Evolutionary conservation across 2,113 vertebrate genomes (phyloP).

Genomic region (Australoheros scitulus): DNA sequence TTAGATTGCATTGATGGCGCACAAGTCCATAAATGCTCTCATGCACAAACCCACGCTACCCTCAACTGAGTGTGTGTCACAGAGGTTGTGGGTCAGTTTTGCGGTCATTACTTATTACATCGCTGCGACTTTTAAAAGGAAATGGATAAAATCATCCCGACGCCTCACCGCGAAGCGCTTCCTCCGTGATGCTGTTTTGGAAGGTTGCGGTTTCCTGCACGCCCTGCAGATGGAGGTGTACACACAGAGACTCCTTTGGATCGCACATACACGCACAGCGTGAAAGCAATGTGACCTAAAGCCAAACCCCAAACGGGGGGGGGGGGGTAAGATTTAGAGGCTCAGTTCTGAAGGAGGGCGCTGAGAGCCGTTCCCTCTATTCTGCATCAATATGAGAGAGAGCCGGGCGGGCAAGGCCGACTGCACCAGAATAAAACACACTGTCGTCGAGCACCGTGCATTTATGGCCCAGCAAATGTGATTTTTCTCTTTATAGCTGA

Average conservation of each 20-base stretch:
- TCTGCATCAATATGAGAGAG: constrained; percentile 62
- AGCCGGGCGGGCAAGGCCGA: constrained; percentile 42
- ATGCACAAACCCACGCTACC: constrained; percentile 4
- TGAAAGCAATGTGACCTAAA: constrained; percentile 35
- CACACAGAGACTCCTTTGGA: background rate
- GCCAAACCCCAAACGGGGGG: constrained; percentile 24
- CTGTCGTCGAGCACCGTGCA: constrained; percentile 42
- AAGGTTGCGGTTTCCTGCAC: background rate
- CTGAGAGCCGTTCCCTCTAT: constrained; percentile 49
- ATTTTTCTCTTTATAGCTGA: constrained; percentile 66
- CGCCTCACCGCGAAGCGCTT: background rate
- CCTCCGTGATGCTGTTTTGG: background rate
- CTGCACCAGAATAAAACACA: constrained; percentile 54
- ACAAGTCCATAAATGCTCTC: constrained; percentile 5
- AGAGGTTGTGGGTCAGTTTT: background rate
- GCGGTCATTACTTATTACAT: background rate
- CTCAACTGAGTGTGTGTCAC: background rate
- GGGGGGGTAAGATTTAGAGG: constrained; percentile 52
- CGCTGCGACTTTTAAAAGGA: background rate
- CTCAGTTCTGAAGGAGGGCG: constrained; percentile 36
- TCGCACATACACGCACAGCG: background rate
- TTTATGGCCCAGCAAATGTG: constrained; percentile 62
- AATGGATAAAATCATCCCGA: background rate
- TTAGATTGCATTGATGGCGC: constrained; percentile 28
- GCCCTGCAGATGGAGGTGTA: constrained; percentile 42